Conservation (phyloP, 2,113 vertebrate genomes). For the Delphinapterus leucas region DNA sequence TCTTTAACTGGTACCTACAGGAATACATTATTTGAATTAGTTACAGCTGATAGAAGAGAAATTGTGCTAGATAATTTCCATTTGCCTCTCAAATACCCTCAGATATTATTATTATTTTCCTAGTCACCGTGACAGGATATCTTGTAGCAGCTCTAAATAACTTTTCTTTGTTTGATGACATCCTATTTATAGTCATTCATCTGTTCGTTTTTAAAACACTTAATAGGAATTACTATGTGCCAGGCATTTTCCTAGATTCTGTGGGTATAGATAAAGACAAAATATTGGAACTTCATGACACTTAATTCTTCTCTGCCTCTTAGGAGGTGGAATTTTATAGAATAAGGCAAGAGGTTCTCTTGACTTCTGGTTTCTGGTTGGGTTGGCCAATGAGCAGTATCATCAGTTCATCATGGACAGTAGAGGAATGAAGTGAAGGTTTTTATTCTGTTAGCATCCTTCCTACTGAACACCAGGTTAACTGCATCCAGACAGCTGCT, state of each 20-base stretch:
- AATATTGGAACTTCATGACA: background rate
- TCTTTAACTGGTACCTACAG: background rate
- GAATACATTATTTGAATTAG: background rate
- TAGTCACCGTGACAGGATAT: background rate
- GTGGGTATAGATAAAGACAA: background rate
- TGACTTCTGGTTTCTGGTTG: background rate
- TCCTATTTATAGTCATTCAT: background rate
- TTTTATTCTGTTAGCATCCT: background rate
- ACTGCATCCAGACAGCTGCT: background rate
- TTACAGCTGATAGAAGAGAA: background rate
- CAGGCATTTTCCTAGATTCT: background rate
- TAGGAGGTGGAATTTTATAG: background rate
- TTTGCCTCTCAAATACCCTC: background rate
- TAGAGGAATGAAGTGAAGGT: background rate
- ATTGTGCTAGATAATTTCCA: background rate
- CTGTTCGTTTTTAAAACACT: background rate
- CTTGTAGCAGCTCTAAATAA: background rate
- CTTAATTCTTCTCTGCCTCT: background rate
- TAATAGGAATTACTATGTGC: background rate
- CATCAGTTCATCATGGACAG: background rate
- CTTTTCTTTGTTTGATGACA: background rate
- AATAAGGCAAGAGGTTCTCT: background rate
- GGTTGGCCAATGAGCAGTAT: background rate
- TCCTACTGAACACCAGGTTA: background rate
- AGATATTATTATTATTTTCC: background rate